Base-by-base conservation (phyloP, 2,113 vertebrate species). In the Bos javanicus region DNA sequence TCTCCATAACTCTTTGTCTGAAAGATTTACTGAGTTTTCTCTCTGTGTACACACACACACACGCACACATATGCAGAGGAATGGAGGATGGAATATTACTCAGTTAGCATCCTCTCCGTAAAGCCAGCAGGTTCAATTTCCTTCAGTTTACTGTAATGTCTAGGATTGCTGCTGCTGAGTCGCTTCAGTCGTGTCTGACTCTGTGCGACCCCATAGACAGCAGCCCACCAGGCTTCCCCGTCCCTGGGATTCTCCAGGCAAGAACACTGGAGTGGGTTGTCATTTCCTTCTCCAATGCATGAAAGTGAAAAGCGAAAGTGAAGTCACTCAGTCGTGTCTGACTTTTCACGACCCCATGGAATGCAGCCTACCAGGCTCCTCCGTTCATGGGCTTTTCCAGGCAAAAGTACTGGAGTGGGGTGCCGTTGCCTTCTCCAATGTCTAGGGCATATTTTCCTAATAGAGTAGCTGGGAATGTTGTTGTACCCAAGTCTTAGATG, bases 181-280 rank as follows among this genome's bases (percentile, higher is more conserved):
- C 0, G 2, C 25, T 59, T 28, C 57, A 59, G 4, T 5, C 11
- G 0, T 28, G 26, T 60, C 26, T 0, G 2, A 28, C 26, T 60
- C 59, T 60, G 59, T 28, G 26, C 0, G 5, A 60, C 59, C 59
- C 26, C 1, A 13, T 28, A 60, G 59, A 6, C 0, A 2, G 59
- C 59, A 60, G 59, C 26, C 26, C 60, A 62, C 2, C 13, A 7
- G 28, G 60, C 13, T 15, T 2, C 2, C 28, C 6, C 60, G 0
- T 62, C 28, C 14, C 5, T 62, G 28, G 60, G 6, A 62, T 62
- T 62, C 28, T 30, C 13, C 28, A 62, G 28, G 28, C 60, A 62
- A 30, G 13, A 62, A 62, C 28, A 62, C 28, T 15, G 6, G 28
- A 62, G 28, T 62, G 28, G 60, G 60, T 15, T 15, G 28, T 13